Percentiles rank a stretch among this genome's conserved stretches.
phyloP scores from a whole-genome alignment of 1,140 invertebrate species.

The Papilio polytes region DNA sequence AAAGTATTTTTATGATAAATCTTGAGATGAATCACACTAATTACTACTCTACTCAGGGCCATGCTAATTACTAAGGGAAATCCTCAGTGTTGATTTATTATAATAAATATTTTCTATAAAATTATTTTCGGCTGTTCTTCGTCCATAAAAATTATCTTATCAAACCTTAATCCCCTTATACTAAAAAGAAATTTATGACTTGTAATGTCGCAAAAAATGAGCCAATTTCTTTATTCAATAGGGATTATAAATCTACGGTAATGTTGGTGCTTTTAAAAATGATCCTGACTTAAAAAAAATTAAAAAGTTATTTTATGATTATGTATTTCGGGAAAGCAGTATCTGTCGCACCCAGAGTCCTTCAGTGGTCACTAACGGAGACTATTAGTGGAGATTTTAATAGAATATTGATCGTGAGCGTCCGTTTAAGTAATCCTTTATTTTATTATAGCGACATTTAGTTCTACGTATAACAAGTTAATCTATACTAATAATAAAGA shows the following conservation, averaged over 20 bases:
- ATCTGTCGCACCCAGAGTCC: too few species aligned
- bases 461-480: too few species aligned
- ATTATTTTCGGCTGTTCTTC: neutral
- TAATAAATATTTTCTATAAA: neutral
- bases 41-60: neutral
- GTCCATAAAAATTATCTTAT: neutral
- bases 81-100: neutral
- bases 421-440: too few species aligned
- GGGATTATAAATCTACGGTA: conserved; percentile 17
- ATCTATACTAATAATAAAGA: too few species aligned
- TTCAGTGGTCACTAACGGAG: too few species aligned
- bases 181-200: conserved; percentile 20
- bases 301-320: neutral
- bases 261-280: neutral
- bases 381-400: too few species aligned
- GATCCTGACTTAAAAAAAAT: neutral
- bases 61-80: neutral
- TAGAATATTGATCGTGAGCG: too few species aligned
- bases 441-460: too few species aligned
- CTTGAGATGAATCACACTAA: too few species aligned
- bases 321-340: too few species aligned
- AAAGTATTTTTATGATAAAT: neutral
- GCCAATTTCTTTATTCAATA: conserved; percentile 24
- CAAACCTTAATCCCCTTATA: conserved; percentile 10
- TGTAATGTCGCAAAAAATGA: conserved; percentile 15